Evolutionary conservation across 2,888 invertebrate genomes (phyloP), one percentile per base, ranked within the genome.

Genomic region (Parthenolecanium corni): DNA sequence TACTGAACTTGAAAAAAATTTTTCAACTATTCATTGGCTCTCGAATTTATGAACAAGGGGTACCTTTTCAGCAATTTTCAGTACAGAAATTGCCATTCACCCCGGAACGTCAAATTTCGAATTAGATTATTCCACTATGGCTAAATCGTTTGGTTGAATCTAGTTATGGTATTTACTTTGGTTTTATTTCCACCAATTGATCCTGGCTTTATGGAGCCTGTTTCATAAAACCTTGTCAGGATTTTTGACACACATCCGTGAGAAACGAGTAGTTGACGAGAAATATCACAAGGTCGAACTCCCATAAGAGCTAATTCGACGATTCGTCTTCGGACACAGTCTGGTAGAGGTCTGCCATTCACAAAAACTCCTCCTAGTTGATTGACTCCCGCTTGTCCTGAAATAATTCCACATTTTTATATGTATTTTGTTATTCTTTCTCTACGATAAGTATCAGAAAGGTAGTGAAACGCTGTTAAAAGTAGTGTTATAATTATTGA

Each of bases 231-330:
- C 68, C 95, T 79, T 14, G 95, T 94, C 65, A 96, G 79, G 68
- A 96, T 96, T 78, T 96, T 96, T 68, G 93, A 94, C 61, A 96
- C 95, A 75, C 95, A 96, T 64, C 95, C 96, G 72, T 96, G 95
- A 0, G 94, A 94, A 54, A 96, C 95, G 58, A 95, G 82, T 64
- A 96, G 81, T 72, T 95, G 94, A 9, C 96, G 78, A 57, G 94
- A 94, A 74, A 96, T 96, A 77, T 96, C 96, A 74, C 95, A 96
- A 16, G 96, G 95, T 49, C 95, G 77, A 1, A 96, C 94, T 0
- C 95, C 95, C 76, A 93, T 83, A 71, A 94, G 79, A 24, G 95
- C 95, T 71, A 96, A 78, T 73, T 95, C 94, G 1, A 96, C 95
- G 68, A 96, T 96, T 67, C 93, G 81, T 67, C 92, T 82, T 65